Percentiles rank a stretch among this genome's conserved stretches.
phyloP scores from a whole-genome alignment of 2,797 vertebrate genomes.

The Neostethus bicornis region DNA sequence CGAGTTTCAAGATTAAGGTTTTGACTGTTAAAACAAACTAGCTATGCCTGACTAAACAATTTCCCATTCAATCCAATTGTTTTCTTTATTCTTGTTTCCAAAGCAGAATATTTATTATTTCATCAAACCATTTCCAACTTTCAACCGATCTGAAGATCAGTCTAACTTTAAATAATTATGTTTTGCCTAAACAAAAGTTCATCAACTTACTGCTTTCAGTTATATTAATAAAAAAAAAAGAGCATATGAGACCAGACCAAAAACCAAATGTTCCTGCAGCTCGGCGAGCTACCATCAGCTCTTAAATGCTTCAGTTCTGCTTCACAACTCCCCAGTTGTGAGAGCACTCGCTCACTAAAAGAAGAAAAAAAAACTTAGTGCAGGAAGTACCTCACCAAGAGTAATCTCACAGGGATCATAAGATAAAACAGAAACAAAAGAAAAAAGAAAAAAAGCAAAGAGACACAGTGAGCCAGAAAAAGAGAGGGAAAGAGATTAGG shows the following conservation, averaged over 20 bases:
- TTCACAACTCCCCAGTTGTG: slow-evolving; percentile 70
- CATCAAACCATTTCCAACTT: background rate
- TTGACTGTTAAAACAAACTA: too few species aligned
- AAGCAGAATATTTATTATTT: background rate
- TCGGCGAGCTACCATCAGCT: slow-evolving; percentile 12
- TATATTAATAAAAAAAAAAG: too few species aligned
- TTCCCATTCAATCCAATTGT: too few species aligned
- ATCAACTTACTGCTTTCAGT: too few species aligned
- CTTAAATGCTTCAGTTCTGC: slow-evolving; percentile 38
- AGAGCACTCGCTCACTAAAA: slow-evolving; percentile 38
- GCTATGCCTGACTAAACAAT: too few species aligned
- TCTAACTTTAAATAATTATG: background rate
- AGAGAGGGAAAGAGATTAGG: slow-evolving; percentile 31
- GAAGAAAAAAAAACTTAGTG: slow-evolving; percentile 71
- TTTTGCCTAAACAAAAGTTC: background rate
- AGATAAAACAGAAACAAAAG: slow-evolving; percentile 65
- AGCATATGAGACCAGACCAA: background rate
- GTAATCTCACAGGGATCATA: slow-evolving; percentile 76
- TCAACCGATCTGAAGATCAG: too few species aligned
- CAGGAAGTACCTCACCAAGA: slow-evolving; percentile 80
- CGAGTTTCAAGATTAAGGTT: too few species aligned
- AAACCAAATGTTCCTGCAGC: background rate
- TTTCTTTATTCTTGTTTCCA: background rate
- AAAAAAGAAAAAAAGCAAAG: slow-evolving; percentile 42
- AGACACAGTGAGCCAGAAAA: slow-evolving; percentile 31